Percentiles rank a stretch among this genome's conserved stretches.
Evolutionary conservation across 2,888 invertebrate genomes (phyloP).

Genomic region (Chalcis sispes): DNA sequence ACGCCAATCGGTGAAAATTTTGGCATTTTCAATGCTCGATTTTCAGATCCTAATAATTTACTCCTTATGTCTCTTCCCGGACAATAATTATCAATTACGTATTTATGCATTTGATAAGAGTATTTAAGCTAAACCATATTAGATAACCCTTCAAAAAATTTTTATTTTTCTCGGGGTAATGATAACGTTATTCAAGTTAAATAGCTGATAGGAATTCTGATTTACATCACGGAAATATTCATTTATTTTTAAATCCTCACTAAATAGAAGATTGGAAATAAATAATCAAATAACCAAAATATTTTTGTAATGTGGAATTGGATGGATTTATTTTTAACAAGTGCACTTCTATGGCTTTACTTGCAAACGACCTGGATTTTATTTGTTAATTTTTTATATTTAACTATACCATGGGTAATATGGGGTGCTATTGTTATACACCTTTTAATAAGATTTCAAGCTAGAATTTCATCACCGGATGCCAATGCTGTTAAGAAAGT

Average conservation of each 20-base stretch:
- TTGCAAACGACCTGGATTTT: constrained; percentile 63
- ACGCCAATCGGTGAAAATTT: background rate
- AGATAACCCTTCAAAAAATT: constrained; percentile 14
- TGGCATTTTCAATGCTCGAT: constrained; percentile 2
- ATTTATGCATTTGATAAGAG: background rate
- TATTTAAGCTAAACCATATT: background rate
- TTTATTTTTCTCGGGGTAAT: background rate
- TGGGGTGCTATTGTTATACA: constrained; percentile 67
- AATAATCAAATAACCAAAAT: background rate
- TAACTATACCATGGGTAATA: constrained; percentile 69
- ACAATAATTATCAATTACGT: background rate
- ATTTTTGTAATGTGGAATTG: constrained; percentile 38
- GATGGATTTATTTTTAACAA: constrained; percentile 62
- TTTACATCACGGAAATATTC: constrained; percentile 12
- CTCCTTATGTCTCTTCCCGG: background rate
- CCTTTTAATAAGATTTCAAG: constrained; percentile 61
- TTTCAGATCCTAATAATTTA: background rate
- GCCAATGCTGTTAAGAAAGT: constrained; percentile 65
- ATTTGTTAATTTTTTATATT: constrained; percentile 64
- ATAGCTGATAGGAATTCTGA: constrained; percentile 26
- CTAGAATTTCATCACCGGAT: constrained; percentile 67
- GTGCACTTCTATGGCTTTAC: constrained; percentile 67
- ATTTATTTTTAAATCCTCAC: background rate
- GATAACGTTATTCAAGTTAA: background rate
- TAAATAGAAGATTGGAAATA: background rate